Base-by-base conservation (phyloP, 53 echinoderm and acorn worm genomes). In the Hippasteria phrygiana region DNA sequence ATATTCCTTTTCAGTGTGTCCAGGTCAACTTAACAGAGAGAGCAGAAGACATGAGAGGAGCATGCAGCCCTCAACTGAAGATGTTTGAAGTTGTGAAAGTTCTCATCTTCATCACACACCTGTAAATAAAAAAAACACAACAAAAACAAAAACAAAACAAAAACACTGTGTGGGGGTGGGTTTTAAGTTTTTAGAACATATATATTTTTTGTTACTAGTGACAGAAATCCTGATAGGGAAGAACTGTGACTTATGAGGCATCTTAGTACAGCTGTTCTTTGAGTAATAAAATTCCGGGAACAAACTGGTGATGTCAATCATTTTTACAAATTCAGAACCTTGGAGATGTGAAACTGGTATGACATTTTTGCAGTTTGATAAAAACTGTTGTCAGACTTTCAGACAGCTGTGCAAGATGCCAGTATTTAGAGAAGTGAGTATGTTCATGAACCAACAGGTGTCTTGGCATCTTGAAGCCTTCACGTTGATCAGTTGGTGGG, bases 371-470 rank as follows among this genome's bases (percentile, higher is more conserved):
- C 5, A n/a, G 26, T 64, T 64, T 36, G 9, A 11, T 33, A 26
- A 29, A 26, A n/a, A n/a, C n/a, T 32, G 17, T 32, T 27, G 66
- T 38, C 72, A 41, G 39, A 72, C 42, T 39, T 72, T 20, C 40
- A 41, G 72, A 72, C 24, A 26, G 40, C 24, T 41, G 5, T 54
- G 46, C 5, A 59, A 11, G 65, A 5, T 35, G 69, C 14, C 34
- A 17, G 16, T 18, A 1, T 18, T 67, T 67, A 1, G 31, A 26
- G 59, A 18, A 4, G 18, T 67, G 33, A 20, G 4, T 22, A n/a
- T n/a, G 42, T 43, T 41, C 43, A 73, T 24, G 22, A 42, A 43
- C 20, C 24, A 73, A 67, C 69, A 67, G 73, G 24, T 73, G 73
- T 5, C 12, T n/a, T n/a, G 43, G 37, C 69, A 67, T 67, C 73